Percentiles rank a stretch among this genome's conserved stretches.
Evolutionary conservation across 1,140 invertebrate genomes (phyloP).

Genomic region (Hylyphantes graminicola): DNA sequence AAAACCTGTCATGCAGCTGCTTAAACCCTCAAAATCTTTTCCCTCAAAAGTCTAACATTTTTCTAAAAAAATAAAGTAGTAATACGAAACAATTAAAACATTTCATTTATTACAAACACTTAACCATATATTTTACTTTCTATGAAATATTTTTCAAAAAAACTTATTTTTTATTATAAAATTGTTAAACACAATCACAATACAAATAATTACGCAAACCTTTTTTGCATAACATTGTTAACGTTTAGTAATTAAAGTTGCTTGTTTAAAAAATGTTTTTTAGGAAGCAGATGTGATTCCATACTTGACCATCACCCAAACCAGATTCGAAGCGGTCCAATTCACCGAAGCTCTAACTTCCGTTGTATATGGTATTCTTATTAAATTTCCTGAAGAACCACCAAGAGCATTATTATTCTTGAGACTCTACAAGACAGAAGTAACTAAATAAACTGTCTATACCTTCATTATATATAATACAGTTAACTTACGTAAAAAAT

Average conservation of each 20-base stretch:
- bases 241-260: not conserved
- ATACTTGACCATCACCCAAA: conserved; percentile 31
- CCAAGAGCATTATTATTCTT: conserved; percentile 48
- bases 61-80: too few relatives aligned
- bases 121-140: too few relatives aligned
- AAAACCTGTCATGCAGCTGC: too few relatives aligned
- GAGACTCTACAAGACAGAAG: conserved; percentile 26
- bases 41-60: too few relatives aligned
- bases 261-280: too few relatives aligned
- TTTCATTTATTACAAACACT: too few relatives aligned
- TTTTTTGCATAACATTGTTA: not conserved
- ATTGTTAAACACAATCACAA: not conserved
- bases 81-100: too few relatives aligned
- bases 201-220: not conserved
- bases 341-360: conserved; percentile 24
- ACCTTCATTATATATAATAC: too few relatives aligned
- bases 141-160: too few relatives aligned
- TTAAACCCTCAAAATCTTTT: too few relatives aligned
- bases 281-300: conserved; percentile 57
- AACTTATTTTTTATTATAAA: not conserved
- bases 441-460: not conserved
- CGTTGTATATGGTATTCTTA: conserved; percentile 25
- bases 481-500: too few relatives aligned
- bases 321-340: conserved; percentile 18
- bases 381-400: conserved; percentile 30